These are phyloP conservation scores for Todus mexicanus DNA, from an alignment of 2,797 vertebrate species.

Conservation along the genomic window DNA sequence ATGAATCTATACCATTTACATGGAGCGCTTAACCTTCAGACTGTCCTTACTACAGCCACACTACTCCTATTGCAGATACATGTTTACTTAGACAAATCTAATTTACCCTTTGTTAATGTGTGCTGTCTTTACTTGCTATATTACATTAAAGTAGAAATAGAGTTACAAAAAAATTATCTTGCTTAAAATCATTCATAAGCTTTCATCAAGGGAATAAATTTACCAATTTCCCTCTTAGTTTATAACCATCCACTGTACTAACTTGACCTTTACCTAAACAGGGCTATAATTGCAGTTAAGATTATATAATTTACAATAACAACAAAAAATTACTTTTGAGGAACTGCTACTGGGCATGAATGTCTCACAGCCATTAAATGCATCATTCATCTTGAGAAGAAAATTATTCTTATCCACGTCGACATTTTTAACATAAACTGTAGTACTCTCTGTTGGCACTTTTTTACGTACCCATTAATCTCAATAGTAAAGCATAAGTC, in stretches of 20 bases:
- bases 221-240: conserved; percentile 75
- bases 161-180: conserved; percentile 80
- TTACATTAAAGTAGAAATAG: conserved; percentile 83
- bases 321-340: conserved; percentile 80
- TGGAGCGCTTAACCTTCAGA: conserved; percentile 77
- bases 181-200: conserved; percentile 77
- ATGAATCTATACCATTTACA: conserved; percentile 59
- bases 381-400: conserved; percentile 80
- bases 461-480: conserved; percentile 82
- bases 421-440: conserved; percentile 79
- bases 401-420: conserved; percentile 79
- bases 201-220: conserved; percentile 77
- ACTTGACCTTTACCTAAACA: conserved; percentile 81
- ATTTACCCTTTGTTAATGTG: conserved; percentile 82
- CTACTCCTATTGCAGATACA: conserved; percentile 72
- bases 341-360: conserved; percentile 72
- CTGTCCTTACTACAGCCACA: conserved; percentile 74
- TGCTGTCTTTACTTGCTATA: conserved; percentile 78
- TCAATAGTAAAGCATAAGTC: conserved; percentile 80
- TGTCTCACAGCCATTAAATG: conserved; percentile 75
- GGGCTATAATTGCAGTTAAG: conserved; percentile 78
- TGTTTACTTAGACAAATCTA: conserved; percentile 84
- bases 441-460: conserved; percentile 78
- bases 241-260: conserved; percentile 74
- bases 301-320: conserved; percentile 81